A percentile compares a stretch with the other conserved stretches of the same genome.
Conservation (phyloP, 2,888 invertebrate species). For the Agrochola lychnidis region DNA sequence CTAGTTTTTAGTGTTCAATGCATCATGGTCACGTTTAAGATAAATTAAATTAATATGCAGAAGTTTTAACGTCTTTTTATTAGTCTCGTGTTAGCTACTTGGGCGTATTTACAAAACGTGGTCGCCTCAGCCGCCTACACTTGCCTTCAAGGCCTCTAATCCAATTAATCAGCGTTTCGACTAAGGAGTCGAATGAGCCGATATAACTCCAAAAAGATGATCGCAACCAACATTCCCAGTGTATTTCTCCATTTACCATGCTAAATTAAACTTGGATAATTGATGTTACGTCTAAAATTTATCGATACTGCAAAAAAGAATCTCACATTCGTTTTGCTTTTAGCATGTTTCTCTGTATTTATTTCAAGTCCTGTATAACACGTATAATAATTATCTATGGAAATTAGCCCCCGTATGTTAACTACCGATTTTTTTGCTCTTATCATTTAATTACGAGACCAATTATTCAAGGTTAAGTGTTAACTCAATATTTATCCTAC, state of each 20-base stretch:
- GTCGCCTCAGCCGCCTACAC: constrained; percentile 76
- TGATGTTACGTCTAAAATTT: constrained; percentile 50
- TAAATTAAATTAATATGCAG: constrained; percentile 35
- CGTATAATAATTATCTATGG: constrained; percentile 54
- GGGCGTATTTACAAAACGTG: constrained; percentile 75
- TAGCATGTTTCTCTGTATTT: constrained; percentile 23
- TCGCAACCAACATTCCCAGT: constrained; percentile 53
- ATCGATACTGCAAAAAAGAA: constrained; percentile 47
- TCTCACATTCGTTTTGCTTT: constrained; percentile 46
- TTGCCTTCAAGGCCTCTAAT: constrained; percentile 79
- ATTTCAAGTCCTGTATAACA: constrained; percentile 27
- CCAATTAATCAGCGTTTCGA: constrained; percentile 76
- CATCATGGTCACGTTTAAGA: constrained; percentile 50
- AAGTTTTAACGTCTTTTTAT: constrained; percentile 48
- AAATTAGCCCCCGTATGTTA: constrained; percentile 46
- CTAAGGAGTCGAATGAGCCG: constrained; percentile 68
- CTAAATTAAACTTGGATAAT: constrained; percentile 60
- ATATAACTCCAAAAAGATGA: constrained; percentile 68
- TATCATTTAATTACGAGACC: constrained; percentile 50
- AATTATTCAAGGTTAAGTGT: constrained; percentile 58
- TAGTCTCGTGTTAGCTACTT: constrained; percentile 63
- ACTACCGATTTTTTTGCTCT: constrained; percentile 48
- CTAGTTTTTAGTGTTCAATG: constrained; percentile 66
- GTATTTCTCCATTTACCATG: constrained; percentile 54
- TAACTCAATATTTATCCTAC: constrained; percentile 52